These are phyloP conservation scores for Craterocephalus amniculus DNA, from an alignment of 2,797 vertebrate species.

Conservation along the genomic window DNA sequence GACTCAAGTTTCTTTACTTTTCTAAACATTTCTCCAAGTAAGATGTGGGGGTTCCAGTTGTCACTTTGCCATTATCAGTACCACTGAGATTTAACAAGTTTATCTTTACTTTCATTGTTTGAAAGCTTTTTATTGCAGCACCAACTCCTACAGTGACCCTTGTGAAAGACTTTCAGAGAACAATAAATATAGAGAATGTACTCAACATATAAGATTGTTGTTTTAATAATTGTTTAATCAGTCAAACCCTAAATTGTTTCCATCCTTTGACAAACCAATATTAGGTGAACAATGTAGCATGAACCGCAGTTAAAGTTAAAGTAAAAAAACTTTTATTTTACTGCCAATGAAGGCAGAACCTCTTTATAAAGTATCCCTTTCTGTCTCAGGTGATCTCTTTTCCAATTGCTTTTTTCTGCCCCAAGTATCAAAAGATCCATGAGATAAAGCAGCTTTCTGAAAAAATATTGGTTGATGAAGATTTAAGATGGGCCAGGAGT, in stretches of 20 bases:
- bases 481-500: background rate
- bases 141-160: background rate
- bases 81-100: conserved; percentile 20
- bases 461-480: background rate
- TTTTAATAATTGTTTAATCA: background rate
- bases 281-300: background rate
- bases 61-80: conserved; percentile 32
- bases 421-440: background rate
- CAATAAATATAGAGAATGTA: background rate
- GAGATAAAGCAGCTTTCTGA: background rate
- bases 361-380: background rate
- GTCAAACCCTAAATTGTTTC: background rate
- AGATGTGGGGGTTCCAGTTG: conserved; percentile 31
- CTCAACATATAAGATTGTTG: background rate
- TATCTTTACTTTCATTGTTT: conserved; percentile 28
- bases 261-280: background rate
- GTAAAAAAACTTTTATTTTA: background rate
- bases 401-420: background rate
- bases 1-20: conserved; percentile 33
- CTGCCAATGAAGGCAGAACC: background rate
- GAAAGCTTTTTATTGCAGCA: conserved; percentile 18
- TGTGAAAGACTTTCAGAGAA: conserved; percentile 8
- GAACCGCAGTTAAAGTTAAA: background rate
- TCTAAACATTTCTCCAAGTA: conserved; percentile 47
- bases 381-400: background rate